Base-by-base conservation (phyloP, 92 coral and sea anemone genomes). In the Hydrozoanthus gracilis region DNA sequence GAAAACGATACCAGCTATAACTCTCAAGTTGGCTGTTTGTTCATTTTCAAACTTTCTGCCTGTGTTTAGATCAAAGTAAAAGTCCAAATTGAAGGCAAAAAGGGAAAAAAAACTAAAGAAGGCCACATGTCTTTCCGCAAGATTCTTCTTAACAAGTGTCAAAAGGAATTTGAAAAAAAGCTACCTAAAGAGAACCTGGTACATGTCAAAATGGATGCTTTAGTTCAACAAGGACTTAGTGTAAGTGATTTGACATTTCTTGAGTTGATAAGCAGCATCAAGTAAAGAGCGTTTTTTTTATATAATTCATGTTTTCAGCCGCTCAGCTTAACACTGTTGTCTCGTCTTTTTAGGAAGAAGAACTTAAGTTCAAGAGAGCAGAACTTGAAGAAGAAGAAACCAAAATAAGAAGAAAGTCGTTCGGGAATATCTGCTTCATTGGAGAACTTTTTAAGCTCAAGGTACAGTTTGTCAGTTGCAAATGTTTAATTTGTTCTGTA, bases 101-200 rank as follows among this genome's bases (percentile, higher is more conserved):
- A 93, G 12, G 94, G 90, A 35, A 86, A 82, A 58, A 92, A 93
- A 20, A 92, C 90, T 6, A 70, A 48, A 54, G 90, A 82, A 49
- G 80, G 47, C 44, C 82, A 83, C 5, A 58, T 94, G 54, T 71
- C 93, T 2, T 96, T 96, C 86, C 98, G 99, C 60, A 96, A 88
- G 87, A 87, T 96, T 69, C 92, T 96, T 67, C 86, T 96, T 76
- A 96, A 96, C 92, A 92, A 88, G 79, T 96, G 99, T 65, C 99
- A 96, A 88, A 96, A 93, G 78, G 99, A 94, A 83, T 96, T 96
- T 95, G 99, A 96, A 84, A 96, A 91, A 78, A 98, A 96, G 87
- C 92, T 91, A 75, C 74, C 89, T 7, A 93, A 88, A 20, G 98
- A 96, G 91, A 90, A 87, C 44, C 89, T 73, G 44, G 87, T 96